Evolutionary conservation across 2,797 vertebrate genomes (phyloP).

Genomic region (Anabas testudineus): DNA sequence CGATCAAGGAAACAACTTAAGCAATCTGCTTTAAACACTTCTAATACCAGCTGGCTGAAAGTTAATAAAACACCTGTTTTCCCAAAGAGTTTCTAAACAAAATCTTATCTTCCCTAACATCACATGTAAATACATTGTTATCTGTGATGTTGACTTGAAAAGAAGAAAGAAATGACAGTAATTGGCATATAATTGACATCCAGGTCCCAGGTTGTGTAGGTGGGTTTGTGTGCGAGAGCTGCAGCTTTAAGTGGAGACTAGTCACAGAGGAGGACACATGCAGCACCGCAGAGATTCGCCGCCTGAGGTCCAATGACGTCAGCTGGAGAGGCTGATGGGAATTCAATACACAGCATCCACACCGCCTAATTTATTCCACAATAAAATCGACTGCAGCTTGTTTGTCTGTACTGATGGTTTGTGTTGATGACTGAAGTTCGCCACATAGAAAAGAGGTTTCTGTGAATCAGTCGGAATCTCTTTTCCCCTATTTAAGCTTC

Average conservation of each 20-base stretch:
- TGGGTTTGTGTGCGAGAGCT: conserved; percentile 1
- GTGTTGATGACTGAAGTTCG: conserved; percentile 18
- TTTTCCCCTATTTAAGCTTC: background rate
- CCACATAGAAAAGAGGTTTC: background rate
- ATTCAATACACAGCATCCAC: conserved; percentile 70
- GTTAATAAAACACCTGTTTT: conserved; percentile 63
- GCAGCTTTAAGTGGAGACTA: conserved; percentile 41
- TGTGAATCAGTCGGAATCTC: background rate
- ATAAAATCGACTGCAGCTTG: conserved; percentile 52
- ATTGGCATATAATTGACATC: conserved; percentile 36
- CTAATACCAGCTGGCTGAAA: conserved; percentile 40
- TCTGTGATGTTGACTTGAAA: conserved; percentile 15
- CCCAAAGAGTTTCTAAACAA: conserved; percentile 19
- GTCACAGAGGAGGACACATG: conserved; percentile 46
- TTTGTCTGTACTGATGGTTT: conserved; percentile 45
- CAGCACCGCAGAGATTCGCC: conserved; percentile 44
- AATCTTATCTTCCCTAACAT: conserved; percentile 29
- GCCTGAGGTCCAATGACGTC: conserved; percentile 68
- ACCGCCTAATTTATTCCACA: conserved; percentile 62
- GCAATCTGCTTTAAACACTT: conserved; percentile 17
- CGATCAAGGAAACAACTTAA: background rate
- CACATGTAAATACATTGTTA: conserved; percentile 39
- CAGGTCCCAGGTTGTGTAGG: conserved; percentile 5
- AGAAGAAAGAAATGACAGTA: background rate
- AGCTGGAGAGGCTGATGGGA: conserved; percentile 68